These are phyloP conservation scores for Rhyzopertha dominica DNA, from an alignment of 1,140 invertebrate genomes.

Conservation along the genomic window DNA sequence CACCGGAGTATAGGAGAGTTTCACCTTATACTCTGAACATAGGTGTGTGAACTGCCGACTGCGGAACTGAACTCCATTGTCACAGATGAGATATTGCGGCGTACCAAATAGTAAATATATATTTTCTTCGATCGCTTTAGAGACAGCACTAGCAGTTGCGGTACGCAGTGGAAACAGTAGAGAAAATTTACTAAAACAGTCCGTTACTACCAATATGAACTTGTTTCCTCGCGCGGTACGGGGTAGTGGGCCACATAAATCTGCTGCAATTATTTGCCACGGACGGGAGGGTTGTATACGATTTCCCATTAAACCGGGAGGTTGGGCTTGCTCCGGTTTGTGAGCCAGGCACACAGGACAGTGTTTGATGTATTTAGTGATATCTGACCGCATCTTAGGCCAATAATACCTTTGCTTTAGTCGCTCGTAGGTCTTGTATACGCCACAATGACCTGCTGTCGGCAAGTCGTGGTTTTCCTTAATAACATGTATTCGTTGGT, in stretches of 20 bases:
- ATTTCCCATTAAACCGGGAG: constrained; percentile 2
- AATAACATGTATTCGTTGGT: neutral
- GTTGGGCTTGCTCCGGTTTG: neutral
- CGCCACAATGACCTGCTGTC: constrained; percentile 2
- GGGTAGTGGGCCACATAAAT: constrained; percentile 41
- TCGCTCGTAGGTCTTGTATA: neutral
- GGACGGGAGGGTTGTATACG: neutral
- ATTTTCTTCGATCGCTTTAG: too few species aligned
- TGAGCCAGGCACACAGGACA: neutral
- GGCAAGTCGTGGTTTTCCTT: neutral
- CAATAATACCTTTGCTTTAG: constrained; percentile 1
- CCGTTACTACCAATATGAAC: constrained; percentile 36
- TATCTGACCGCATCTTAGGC: constrained; percentile 5
- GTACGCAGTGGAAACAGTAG: too few species aligned
- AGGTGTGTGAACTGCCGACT: too few species aligned
- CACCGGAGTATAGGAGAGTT: too few species aligned
- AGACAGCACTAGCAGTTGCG: too few species aligned
- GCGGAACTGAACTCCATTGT: too few species aligned
- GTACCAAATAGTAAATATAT: too few species aligned
- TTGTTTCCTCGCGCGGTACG: constrained; percentile 18
- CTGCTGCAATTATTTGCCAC: neutral
- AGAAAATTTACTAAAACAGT: constrained; percentile 21
- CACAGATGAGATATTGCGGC: too few species aligned
- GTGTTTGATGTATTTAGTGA: neutral
- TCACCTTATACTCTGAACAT: too few species aligned